Base-by-base conservation (phyloP, 1,140 invertebrate species). In the Aphelenchoides besseyi region DNA sequence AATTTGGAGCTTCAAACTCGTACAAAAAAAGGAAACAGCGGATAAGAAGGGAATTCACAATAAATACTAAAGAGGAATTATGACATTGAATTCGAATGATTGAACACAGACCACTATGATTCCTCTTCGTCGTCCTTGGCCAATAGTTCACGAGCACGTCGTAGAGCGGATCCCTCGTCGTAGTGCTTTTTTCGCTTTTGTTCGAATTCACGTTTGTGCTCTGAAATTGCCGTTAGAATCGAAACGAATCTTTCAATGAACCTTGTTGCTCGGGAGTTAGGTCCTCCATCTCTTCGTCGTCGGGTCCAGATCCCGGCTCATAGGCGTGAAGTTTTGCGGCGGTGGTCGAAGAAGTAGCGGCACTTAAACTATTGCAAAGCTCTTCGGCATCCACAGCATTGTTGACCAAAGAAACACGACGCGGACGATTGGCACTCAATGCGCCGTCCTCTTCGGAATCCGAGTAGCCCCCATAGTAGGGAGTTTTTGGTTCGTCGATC, bases 101-200 rank as follows among this genome's bases (percentile, higher is more conserved):
- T n/a, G n/a, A n/a, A n/a, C n/a, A n/a, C n/a, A n/a, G n/a, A n/a
- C n/a, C n/a, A n/a, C n/a, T n/a, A n/a, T n/a, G n/a, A n/a, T 53
- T 75, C 74, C 23, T 77, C 75, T 2, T 77, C 72, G 12, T 78
- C 75, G 29, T 77, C 76, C 16, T 81, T 29, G 30, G 63, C 76
- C 36, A 59, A 12, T 18, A 29, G 36, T 41, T 78, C 73, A 26
- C 63, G 62, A 55, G 76, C 72, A 28, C 66, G 63, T 23, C 70
- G 48, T 9, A 82, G 67, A 59, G 74, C 77, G 52, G 70, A 68
- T 33, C 82, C 82, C 86, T 98, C 95, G 85, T 96, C 94, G 86
- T 98, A 98, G 85, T 98, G 96, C 72, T 91, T 89, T 87, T 95
- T 96, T 67, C 95, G 88, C 85, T 96, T 97, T 48, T 90, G 89